Evolutionary conservation across 2,113 vertebrate species (phyloP), one percentile per base, ranked within the genome.

Genomic region (Platichthys flesus): DNA sequence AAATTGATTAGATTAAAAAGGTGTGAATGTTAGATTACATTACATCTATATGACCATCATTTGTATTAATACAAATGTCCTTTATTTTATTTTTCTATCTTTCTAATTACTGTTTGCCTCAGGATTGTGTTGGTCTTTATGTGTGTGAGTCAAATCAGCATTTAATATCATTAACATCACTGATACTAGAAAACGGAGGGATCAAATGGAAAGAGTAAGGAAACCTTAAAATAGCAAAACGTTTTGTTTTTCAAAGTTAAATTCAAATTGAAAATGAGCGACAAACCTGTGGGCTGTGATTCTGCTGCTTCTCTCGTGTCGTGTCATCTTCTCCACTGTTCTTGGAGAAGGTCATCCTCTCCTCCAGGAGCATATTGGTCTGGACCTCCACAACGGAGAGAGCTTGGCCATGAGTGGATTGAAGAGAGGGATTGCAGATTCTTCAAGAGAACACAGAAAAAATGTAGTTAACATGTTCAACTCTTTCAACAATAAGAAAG

Each of bases 361-460:
- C 94, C 65, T 97, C 94, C 68, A 91, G 93, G 14, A 88, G 82
- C 83, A 91, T 84, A 85, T 93, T 91, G 28, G 90, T 83, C 81
- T 83, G 92, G 78, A 52, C 89, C 90, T 93, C 85, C 85, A 90
- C 74, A 37, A 84, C 82, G 66, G 91, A 87, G 23, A 91, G 89
- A 23, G 89, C 86, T 83, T 89, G 91, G 84, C 16, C 74, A 28
- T 74, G 91, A 37, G 83, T 88, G 57, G 76, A 26, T 4, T 88
- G 91, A 28, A 94, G 91, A 81, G 91, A 59, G 15, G 92, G 86
- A 81, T 91, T 93, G 94, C 78, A 84, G 85, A 67, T 94, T 93
- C 95, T 95, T 76, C 60, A 87, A 24, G 23, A 65, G 12, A 69
- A 61, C 66, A 42, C 37, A 63, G 18, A 42, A 35, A 63, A 63